Base-by-base conservation (phyloP, 2,113 vertebrate species). In the Anhinga anhinga region DNA sequence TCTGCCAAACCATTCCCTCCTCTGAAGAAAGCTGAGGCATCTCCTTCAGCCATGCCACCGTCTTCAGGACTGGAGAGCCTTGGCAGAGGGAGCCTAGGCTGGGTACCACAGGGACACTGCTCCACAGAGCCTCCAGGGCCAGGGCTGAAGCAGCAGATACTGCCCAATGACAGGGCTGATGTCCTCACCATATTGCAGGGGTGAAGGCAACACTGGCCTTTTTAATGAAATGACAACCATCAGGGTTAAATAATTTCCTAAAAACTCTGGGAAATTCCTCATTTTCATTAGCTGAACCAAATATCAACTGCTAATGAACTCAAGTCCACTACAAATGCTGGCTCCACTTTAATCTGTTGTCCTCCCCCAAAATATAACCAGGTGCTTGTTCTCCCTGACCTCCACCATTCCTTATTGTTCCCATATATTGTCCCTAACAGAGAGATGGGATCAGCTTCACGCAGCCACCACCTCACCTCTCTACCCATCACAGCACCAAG, bases 291-390 rank as follows among this genome's bases (percentile, higher is more conserved):
- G 55, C 15, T 71, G 23, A 49, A 74, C 23, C 36, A 94, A 67
- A 74, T 47, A 65, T 56, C 50, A 80, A n/a, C 72, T 52, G 81
- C 63, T 82, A 84, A 92, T 59, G 84, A 95, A 50, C 72, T 91
- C 50, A 21, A 8, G 82, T 82, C 88, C 84, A 50, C 61, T 82
- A 47, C 56, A 90, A 72, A 86, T 44, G 36, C 73, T 52, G 38
- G 25, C 27, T 91, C 49, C 53, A 30, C 82, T 90, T 96, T 69
- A 47, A 25, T 77, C 86, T 80, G 56, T 56, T 4, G 9, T 4
- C 20, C 32, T 95, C 61, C 93, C 52, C 66, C 34, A 32, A 63
- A 91, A 84, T 42, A 44, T 34, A 91, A 47, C 42, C 65, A 71
- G 30, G 6, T 2, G 1, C 40, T 93, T 34, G 15, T n/a, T 91